phyloP scores from a whole-genome alignment of 2,797 vertebrate genomes.

The Channa striata region DNA sequence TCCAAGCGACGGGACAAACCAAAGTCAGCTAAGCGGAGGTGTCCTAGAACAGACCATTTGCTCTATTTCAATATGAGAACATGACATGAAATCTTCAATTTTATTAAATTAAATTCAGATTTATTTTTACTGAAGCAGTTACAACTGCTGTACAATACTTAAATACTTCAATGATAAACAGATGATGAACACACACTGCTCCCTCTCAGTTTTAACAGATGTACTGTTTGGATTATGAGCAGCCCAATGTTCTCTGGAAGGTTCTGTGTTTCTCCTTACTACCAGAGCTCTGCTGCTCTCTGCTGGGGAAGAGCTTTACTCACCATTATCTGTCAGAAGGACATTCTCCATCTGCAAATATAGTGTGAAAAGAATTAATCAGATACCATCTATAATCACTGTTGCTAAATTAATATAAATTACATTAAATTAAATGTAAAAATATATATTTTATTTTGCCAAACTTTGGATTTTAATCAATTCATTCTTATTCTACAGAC shows the following conservation, averaged over 20 bases:
- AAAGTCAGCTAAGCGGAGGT: conserved; percentile 95
- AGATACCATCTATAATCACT: conserved; percentile 1
- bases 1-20: conserved; percentile 92
- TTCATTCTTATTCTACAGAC: no score
- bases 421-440: no score
- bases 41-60: conserved; percentile 84
- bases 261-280: conserved; percentile 29
- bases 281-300: conserved; percentile 64
- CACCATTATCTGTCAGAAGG: conserved; percentile 93
- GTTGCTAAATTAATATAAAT: background rate
- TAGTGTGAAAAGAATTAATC: conserved; percentile 25
- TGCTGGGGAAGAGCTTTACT: conserved; percentile 57
- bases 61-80: conserved; percentile 6
- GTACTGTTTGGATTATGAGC: conserved; percentile 7
- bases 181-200: background rate
- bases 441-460: no score
- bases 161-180: conserved; percentile 1
- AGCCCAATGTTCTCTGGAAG: conserved; percentile 43
- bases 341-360: conserved; percentile 94
- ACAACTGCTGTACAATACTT: background rate
- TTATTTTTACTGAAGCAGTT: background rate
- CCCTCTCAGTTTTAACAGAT: conserved; percentile 10
- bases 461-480: no score
- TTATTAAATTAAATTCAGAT: background rate
- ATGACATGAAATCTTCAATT: background rate